Conservation (phyloP, 2,113 vertebrate species). For the Odontophorus gujanensis region DNA sequence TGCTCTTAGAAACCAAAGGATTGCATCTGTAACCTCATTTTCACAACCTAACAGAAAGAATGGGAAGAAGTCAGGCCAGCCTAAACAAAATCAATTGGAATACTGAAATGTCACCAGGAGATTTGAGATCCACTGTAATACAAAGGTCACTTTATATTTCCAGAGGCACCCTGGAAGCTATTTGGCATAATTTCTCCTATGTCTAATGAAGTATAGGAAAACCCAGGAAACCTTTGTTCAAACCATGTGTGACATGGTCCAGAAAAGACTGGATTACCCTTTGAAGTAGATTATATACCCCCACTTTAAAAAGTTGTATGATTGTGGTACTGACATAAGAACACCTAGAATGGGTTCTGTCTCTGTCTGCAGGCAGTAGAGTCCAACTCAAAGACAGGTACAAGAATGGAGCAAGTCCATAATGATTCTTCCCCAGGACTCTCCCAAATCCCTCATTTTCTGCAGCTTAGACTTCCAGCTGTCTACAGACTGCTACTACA, state of each 20-base stretch:
- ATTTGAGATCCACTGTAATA: neutral
- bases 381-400: neutral
- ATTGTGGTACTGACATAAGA: neutral
- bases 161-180: fast-evolving
- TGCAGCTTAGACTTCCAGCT: neutral
- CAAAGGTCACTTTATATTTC: neutral
- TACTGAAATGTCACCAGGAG: neutral
- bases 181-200: neutral
- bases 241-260: neutral
- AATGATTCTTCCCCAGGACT: fast-evolving
- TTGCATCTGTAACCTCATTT: neutral
- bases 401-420: neutral
- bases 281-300: neutral
- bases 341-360: neutral
- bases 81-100: neutral
- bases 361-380: neutral
- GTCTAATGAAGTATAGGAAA: neutral
- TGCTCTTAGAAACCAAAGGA: neutral
- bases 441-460: neutral
- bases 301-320: neutral
- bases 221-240: neutral
- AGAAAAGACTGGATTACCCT: neutral
- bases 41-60: neutral
- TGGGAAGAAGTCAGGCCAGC: neutral
- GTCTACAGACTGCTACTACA: neutral